Conservation (phyloP, 2,113 vertebrate species). For the Nyctereutes procyonoides region DNA sequence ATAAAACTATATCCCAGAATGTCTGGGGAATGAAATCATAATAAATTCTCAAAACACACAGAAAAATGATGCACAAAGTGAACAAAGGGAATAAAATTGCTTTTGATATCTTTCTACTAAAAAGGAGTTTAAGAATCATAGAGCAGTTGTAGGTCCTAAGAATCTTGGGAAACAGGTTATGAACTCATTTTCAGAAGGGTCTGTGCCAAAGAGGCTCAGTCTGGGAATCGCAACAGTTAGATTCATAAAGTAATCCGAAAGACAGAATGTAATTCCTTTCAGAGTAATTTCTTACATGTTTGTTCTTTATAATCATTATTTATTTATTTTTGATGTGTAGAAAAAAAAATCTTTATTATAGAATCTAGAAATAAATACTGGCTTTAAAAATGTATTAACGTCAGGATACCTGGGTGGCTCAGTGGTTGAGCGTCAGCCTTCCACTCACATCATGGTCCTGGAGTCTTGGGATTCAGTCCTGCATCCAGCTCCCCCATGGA, state of each 20-base stretch:
- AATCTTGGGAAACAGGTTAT: slow-evolving; percentile 10
- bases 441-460: too few relatives aligned
- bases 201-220: not conserved
- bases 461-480: too few relatives aligned
- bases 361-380: slow-evolving; percentile 47
- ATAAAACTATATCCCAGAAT: not conserved
- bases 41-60: slow-evolving; percentile 12
- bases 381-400: slow-evolving; percentile 23
- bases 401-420: too few relatives aligned
- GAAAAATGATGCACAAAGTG: slow-evolving; percentile 35
- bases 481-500: too few relatives aligned
- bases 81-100: not conserved
- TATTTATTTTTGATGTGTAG: slow-evolving; percentile 44
- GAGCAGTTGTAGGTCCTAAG: not conserved
- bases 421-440: too few relatives aligned
- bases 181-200: not conserved
- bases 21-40: slow-evolving; percentile 11
- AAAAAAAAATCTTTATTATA: slow-evolving; percentile 36
- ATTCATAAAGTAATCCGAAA: slow-evolving; percentile 12
- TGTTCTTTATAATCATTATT: not conserved
- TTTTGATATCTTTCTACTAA: slow-evolving; percentile 16
- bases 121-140: slow-evolving; percentile 4
- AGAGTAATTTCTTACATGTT: slow-evolving; percentile 40
- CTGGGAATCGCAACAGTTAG: not conserved
- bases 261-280: not conserved